Base-by-base conservation (phyloP, 1,140 invertebrate genomes). In the Aculops lycopersici region DNA sequence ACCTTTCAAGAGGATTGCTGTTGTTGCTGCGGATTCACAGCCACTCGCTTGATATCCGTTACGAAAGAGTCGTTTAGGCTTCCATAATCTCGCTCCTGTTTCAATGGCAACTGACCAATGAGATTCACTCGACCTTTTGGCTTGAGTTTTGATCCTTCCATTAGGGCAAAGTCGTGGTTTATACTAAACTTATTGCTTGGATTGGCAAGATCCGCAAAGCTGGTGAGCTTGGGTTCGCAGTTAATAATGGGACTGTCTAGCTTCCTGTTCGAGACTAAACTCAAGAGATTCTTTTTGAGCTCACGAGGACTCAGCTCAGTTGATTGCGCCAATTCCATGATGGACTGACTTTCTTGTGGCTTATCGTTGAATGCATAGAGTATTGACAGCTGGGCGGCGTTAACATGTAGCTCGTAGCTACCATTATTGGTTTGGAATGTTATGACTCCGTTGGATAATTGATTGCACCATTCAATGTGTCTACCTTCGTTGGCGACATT, bases 371-470 rank as follows among this genome's bases (percentile, higher is more conserved):
- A 98, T 5, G 81, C 80, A 62, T 94, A 95, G 16, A 98, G 61
- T n/a, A 97, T 84, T 41, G 84, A 83, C 83, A 95, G 92, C 71
- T 98, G 92, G 58, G 95, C 94, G 18, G 88, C 94, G 4, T 90
- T 95, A 2, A 97, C 83, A 56, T 98, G 92, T 43, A 98, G 62
- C 61, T 98, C 92, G 60, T 83, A 98, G 8, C 88, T 86, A 36
- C 80, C 70, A 52, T 74, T 69, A 59, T 88, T 94, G 2, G 69
- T 42, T 21, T 12, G 16, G 42, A 41, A 42, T 49, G 55, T 52
- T 62, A 71, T 67, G 21, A 81, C 86, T 49, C 88, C 90, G 64
- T 94, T 94, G 37, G 86, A 92, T 84, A 97, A 95, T 50, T 95
- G 84, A 64, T 97, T 86, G 58, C 95, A 88, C 92, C 92, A 98